A percentile compares a stretch with the other conserved stretches of the same genome.
These are phyloP conservation scores for Craterocephalus amniculus DNA, from an alignment of 2,797 vertebrate species.

Conservation along the genomic window DNA sequence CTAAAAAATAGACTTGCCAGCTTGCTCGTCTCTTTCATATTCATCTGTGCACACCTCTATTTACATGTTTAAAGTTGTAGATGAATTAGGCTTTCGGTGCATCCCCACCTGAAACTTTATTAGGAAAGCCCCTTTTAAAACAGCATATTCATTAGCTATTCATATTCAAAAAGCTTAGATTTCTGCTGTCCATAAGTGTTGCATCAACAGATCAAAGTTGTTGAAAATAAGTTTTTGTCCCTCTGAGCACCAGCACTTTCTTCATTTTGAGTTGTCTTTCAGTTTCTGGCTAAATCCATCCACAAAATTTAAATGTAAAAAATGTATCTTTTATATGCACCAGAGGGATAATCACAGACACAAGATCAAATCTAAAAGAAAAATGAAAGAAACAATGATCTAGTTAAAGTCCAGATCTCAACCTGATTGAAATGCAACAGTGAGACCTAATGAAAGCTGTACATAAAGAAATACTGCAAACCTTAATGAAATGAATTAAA, in stretches of 20 bases:
- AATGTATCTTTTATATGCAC: too few relatives aligned
- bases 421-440: not conserved
- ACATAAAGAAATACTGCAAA: not conserved
- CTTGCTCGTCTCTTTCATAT: too few relatives aligned
- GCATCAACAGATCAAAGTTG: not conserved
- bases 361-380: not conserved
- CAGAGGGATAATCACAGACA: not conserved
- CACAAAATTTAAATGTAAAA: too few relatives aligned
- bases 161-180: not conserved
- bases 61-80: not conserved
- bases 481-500: not conserved
- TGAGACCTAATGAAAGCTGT: not conserved
- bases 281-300: too few relatives aligned
- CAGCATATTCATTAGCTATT: not conserved
- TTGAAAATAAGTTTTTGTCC: not conserved
- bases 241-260: not conserved
- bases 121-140: not conserved
- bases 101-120: too few relatives aligned
- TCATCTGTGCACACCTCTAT: not conserved
- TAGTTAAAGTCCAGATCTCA: not conserved
- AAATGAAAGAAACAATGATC: not conserved
- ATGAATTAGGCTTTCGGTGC: not conserved
- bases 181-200: not conserved
- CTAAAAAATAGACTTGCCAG: not conserved
- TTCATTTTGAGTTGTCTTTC: not conserved